These are phyloP conservation scores for Yponomeuta plumbellus DNA, from an alignment of 2,888 invertebrate species.

Conservation along the genomic window DNA sequence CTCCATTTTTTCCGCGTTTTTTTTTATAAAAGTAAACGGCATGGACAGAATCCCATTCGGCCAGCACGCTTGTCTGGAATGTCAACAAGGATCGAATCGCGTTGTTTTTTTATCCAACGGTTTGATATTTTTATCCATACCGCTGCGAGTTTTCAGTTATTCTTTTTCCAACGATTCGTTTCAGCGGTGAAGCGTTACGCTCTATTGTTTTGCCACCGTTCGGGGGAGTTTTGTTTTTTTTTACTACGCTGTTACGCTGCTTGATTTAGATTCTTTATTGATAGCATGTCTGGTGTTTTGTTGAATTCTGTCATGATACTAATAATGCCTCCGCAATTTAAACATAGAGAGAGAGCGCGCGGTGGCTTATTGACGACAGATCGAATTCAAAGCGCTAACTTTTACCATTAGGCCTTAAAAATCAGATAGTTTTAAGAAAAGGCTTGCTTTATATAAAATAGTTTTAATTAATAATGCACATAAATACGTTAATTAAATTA, in stretches of 20 bases:
- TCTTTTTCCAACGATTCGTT: slow-evolving; percentile 3
- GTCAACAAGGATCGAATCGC: not conserved
- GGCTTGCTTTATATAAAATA: too few relatives aligned
- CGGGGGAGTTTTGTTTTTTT: not conserved
- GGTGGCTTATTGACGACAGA: too few relatives aligned
- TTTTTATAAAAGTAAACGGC: too few relatives aligned
- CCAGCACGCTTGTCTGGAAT: not conserved
- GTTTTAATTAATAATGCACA: too few relatives aligned
- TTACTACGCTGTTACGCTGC: not conserved
- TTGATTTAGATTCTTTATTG: not conserved
- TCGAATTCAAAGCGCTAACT: too few relatives aligned
- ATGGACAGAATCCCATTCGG: not conserved
- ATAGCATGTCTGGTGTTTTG: not conserved
- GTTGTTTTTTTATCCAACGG: not conserved
- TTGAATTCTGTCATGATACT: not conserved
- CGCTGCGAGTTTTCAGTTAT: not conserved
- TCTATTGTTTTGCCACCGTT: slow-evolving; percentile 1
- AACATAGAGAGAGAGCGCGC: too few relatives aligned
- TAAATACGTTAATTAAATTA: too few relatives aligned
- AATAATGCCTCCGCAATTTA: not conserved
- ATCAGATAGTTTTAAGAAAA: too few relatives aligned
- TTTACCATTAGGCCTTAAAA: too few relatives aligned
- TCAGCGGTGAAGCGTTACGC: not conserved
- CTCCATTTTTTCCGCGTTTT: not conserved
- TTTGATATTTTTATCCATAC: slow-evolving; percentile 1